A percentile compares a stretch with the other conserved stretches of the same genome.
phyloP scores from a whole-genome alignment of 2,113 vertebrate species.

The Pandion haliaetus region DNA sequence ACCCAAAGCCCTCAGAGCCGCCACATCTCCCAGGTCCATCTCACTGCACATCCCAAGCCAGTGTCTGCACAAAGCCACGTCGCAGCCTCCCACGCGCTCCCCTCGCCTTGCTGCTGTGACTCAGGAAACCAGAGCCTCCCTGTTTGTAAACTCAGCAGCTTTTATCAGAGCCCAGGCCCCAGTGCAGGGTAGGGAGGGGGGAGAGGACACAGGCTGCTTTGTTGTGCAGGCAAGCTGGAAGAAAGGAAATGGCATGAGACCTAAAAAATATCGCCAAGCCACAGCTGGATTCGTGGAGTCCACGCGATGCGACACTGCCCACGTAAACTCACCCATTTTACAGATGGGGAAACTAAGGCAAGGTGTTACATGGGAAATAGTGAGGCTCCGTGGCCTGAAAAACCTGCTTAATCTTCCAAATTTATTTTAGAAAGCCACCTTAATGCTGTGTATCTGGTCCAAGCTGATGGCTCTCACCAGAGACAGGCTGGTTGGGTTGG shows the following conservation, averaged over 20 bases:
- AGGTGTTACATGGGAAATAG: neutral
- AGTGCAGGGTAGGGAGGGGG: neutral
- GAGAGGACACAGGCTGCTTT: neutral
- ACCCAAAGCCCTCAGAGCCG: neutral
- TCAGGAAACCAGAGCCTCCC: constrained; percentile 26
- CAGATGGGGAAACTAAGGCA: neutral
- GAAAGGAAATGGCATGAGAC: neutral
- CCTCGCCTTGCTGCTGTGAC: neutral
- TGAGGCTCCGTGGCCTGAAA: neutral
- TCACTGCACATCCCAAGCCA: neutral
- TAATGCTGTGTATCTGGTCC: neutral
- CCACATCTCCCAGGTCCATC: fast-evolving
- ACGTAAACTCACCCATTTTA: neutral
- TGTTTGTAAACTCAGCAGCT: neutral
- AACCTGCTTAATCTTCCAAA: neutral
- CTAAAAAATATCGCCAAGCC: neutral
- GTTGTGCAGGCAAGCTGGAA: neutral
- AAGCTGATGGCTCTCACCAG: neutral
- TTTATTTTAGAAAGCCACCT: neutral
- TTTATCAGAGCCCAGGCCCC: neutral
- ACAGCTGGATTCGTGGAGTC: neutral
- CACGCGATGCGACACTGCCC: fast-evolving
- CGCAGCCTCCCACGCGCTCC: neutral
- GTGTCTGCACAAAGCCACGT: neutral
- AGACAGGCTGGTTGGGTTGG: neutral